These are phyloP conservation scores for Leptinotarsa haldemani DNA, from an alignment of 2,888 invertebrate genomes.

Conservation along the genomic window DNA sequence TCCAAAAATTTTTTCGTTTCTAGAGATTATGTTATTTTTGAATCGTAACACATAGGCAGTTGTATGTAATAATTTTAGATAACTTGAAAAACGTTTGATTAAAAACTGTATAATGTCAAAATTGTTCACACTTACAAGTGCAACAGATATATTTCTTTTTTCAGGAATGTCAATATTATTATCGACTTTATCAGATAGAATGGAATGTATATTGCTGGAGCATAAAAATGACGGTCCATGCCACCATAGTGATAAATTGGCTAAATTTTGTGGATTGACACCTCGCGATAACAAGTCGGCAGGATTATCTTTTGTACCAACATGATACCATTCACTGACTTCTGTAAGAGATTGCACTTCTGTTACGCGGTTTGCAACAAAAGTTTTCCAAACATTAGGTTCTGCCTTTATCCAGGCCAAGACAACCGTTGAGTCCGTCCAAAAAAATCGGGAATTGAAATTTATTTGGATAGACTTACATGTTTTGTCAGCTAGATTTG, in stretches of 20 bases:
- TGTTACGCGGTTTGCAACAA: constrained; percentile 41
- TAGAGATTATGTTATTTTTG: too few species aligned
- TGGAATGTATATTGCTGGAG: not conserved
- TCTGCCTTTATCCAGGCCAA: constrained; percentile 40
- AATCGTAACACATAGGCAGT: not conserved
- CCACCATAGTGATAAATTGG: not conserved
- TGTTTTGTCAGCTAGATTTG: constrained; percentile 8
- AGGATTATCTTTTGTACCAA: constrained; percentile 29
- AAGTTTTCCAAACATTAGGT: constrained; percentile 42
- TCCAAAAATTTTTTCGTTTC: too few species aligned
- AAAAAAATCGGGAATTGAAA: constrained; percentile 37
- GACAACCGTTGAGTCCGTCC: constrained; percentile 40
- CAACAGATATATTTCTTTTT: too few species aligned
- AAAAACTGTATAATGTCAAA: not conserved
- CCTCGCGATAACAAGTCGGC: constrained; percentile 46
- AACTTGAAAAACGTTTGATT: not conserved
- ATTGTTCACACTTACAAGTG: too few species aligned
- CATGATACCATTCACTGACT: constrained; percentile 39
- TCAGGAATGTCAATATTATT: too few species aligned
- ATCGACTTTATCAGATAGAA: too few species aligned
- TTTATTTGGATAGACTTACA: not conserved
- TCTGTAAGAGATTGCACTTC: constrained; percentile 39
- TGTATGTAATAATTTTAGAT: not conserved
- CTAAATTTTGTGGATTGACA: constrained; percentile 1
- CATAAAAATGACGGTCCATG: not conserved